Evolutionary conservation across 2,888 invertebrate species (phyloP).

Genomic region (Molorchus minor): DNA sequence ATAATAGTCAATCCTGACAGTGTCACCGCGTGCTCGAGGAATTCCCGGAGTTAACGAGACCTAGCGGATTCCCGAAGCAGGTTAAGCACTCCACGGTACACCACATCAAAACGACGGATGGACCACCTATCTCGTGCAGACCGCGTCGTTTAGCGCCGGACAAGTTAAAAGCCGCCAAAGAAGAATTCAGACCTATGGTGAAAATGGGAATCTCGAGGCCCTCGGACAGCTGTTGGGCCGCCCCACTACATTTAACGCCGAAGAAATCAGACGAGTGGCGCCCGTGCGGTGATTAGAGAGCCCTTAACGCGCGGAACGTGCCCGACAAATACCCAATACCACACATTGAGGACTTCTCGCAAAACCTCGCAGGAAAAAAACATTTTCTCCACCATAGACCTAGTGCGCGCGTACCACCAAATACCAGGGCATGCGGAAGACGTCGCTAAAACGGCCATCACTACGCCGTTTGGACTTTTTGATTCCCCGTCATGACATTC

Average conservation of each 20-base stretch:
- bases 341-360: background rate
- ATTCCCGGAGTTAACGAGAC: background rate
- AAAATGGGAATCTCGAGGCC: no score
- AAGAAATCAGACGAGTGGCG: no score
- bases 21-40: background rate
- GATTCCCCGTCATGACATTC: background rate
- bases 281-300: background rate
- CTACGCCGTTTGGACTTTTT: no score
- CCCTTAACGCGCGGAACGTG: slow-evolving; percentile 2
- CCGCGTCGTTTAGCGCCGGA: background rate
- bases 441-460: background rate
- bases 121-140: background rate
- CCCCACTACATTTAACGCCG: no score
- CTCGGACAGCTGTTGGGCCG: no score
- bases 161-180: background rate
- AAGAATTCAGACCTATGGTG: no score
- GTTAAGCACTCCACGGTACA: background rate
- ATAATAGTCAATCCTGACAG: no score
- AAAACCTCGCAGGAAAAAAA: background rate
- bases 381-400: no score
- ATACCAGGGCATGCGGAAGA: background rate
- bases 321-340: background rate
- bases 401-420: slow-evolving; percentile 1
- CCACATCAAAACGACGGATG: background rate
- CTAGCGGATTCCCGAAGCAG: background rate